Conservation (phyloP, 2,888 invertebrate species). For the Dorcus parallelipipedus region DNA sequence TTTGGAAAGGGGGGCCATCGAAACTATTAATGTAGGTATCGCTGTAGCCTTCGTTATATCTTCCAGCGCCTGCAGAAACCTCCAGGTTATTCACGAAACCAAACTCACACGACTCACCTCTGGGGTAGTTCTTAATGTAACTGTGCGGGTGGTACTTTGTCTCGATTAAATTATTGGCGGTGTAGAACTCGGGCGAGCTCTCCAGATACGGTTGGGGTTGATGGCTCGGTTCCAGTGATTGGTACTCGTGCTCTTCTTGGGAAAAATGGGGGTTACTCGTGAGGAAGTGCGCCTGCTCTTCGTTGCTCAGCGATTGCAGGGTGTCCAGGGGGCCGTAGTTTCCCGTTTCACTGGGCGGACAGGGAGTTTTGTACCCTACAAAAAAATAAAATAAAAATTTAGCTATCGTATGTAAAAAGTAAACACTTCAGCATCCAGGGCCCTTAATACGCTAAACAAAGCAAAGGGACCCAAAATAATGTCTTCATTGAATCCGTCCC, state of each 20-base stretch:
- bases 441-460: too few relatives aligned
- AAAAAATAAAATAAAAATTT: neutral
- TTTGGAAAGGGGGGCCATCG: constrained; percentile 69
- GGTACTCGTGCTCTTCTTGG: constrained; percentile 59
- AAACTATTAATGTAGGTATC: constrained; percentile 57
- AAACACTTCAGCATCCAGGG: too few relatives aligned
- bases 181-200: constrained; percentile 70
- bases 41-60: constrained; percentile 55
- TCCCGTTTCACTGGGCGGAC: constrained; percentile 56
- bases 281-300: constrained; percentile 35
- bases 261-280: constrained; percentile 48
- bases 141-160: constrained; percentile 69
- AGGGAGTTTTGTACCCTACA: constrained; percentile 35
- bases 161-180: constrained; percentile 54
- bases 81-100: neutral
- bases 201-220: constrained; percentile 62
- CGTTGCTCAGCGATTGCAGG: constrained; percentile 51
- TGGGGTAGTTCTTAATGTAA: constrained; percentile 68
- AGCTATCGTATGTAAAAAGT: too few relatives aligned
- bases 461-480: too few relatives aligned
- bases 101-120: constrained; percentile 51
- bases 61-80: constrained; percentile 31
- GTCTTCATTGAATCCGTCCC: too few relatives aligned
- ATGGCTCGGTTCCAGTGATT: constrained; percentile 53
- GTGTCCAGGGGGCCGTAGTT: constrained; percentile 53